Conservation (phyloP, 2,797 vertebrate species). For the Typhlichthys eigenmanni region DNA sequence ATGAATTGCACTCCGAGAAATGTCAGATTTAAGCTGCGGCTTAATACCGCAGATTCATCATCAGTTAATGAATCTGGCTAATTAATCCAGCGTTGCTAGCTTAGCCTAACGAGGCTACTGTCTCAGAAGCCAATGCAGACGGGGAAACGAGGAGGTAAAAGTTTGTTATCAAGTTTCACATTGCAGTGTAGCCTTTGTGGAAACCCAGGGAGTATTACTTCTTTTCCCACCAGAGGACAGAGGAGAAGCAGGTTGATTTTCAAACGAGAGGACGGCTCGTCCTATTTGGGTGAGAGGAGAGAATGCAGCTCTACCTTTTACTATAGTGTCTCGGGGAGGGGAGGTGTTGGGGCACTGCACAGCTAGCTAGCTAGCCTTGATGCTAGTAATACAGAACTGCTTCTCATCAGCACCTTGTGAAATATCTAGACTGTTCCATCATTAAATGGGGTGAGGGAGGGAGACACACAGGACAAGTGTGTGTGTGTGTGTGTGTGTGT, state of each 20-base stretch:
- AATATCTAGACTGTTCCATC: constrained; percentile 72
- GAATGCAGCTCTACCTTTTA: constrained; percentile 29
- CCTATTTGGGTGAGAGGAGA: constrained; percentile 36
- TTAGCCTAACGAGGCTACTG: constrained; percentile 50
- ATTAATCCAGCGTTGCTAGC: constrained; percentile 69
- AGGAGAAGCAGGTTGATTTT: constrained; percentile 19
- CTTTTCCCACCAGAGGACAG: constrained; percentile 16
- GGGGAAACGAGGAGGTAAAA: constrained; percentile 23
- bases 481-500: constrained; percentile 37
- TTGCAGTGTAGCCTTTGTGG: constrained; percentile 29
- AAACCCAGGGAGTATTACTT: constrained; percentile 29
- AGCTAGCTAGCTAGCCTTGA: constrained; percentile 26
- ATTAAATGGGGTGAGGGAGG: constrained; percentile 70
- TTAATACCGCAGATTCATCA: constrained; percentile 67
- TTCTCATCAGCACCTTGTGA: constrained; percentile 72
- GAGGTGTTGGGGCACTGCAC: constrained; percentile 56
- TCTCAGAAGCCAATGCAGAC: constrained; percentile 39
- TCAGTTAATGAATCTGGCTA: constrained; percentile 78
- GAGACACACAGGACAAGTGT: constrained; percentile 42
- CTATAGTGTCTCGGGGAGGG: constrained; percentile 41
- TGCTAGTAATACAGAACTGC: constrained; percentile 11
- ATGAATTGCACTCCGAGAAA: constrained; percentile 59
- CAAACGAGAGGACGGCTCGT: constrained; percentile 24
- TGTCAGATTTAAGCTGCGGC: constrained; percentile 72
- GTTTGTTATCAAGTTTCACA: constrained; percentile 53